Percentiles rank a stretch among this genome's conserved stretches.
Conservation (phyloP, 2,797 vertebrate species). For the Agapornis canus region DNA sequence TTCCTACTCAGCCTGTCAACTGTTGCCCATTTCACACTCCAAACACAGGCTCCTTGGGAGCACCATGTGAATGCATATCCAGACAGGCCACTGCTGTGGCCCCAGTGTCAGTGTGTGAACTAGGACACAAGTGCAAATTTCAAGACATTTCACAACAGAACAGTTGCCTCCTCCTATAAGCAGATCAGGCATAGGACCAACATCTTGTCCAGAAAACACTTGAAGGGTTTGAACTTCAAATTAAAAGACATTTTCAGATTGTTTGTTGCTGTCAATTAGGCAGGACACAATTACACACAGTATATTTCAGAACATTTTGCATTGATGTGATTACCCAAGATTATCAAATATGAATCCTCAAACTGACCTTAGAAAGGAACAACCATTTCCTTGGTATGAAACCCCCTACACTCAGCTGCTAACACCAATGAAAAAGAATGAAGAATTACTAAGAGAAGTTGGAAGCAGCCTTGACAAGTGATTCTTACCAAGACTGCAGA, state of each 20-base stretch:
- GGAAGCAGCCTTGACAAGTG: background rate
- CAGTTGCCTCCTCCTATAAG: background rate
- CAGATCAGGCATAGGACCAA: background rate
- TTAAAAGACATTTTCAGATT: background rate
- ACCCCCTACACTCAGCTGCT: background rate
- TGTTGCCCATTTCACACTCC: background rate
- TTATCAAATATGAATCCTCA: background rate
- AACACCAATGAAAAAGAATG: background rate
- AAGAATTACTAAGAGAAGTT: background rate
- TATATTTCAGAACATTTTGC: background rate
- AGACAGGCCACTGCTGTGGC: background rate
- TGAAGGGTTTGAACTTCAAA: background rate
- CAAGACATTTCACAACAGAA: background rate
- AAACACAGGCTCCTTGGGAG: background rate
- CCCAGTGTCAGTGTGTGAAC: background rate
- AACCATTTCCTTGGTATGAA: background rate
- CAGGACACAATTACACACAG: background rate
- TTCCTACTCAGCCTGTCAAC: background rate
- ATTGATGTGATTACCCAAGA: background rate
- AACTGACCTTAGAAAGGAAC: background rate
- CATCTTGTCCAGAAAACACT: background rate
- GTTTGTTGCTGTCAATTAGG: background rate
- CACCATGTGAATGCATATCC: accelerated
- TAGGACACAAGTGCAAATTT: background rate
- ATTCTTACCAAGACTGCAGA: constrained; percentile 93